Evolutionary conservation across 2,888 invertebrate species (phyloP).

Genomic region (Taenaris catops): DNA sequence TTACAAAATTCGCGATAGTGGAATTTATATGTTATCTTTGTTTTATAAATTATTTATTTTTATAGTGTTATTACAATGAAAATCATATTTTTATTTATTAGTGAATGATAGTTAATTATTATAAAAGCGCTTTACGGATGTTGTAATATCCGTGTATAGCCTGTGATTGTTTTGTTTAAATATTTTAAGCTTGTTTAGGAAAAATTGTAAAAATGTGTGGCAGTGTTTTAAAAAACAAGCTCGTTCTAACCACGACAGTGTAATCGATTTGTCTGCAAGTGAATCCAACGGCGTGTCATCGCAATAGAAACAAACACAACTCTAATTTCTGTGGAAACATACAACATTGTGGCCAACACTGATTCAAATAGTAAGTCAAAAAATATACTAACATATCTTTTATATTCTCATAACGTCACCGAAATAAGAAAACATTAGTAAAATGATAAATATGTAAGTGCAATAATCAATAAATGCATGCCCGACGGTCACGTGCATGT

Average conservation of each 20-base stretch:
- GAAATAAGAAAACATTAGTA: no score
- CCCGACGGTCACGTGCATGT: constrained; percentile 4
- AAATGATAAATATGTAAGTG: neutral
- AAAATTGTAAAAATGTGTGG: constrained; percentile 56
- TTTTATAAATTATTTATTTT: constrained; percentile 73
- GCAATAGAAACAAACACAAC: constrained; percentile 51
- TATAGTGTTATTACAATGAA: constrained; percentile 69
- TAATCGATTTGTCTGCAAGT: constrained; percentile 56
- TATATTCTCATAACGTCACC: no score
- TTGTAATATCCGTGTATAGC: constrained; percentile 63
- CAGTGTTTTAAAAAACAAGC: constrained; percentile 52
- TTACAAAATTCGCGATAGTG: constrained; percentile 73
- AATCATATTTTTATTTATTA: constrained; percentile 73
- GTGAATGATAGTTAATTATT: constrained; percentile 74
- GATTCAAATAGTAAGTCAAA: constrained; percentile 73
- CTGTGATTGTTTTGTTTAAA: constrained; percentile 72
- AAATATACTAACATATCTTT: no score
- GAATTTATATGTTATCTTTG: constrained; percentile 70
- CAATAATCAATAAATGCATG: constrained; percentile 9
- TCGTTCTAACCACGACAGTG: constrained; percentile 43
- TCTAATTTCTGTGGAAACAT: constrained; percentile 64
- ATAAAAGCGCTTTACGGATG: constrained; percentile 56
- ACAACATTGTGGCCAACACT: constrained; percentile 71
- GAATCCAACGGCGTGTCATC: constrained; percentile 56
- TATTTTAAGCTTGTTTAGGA: constrained; percentile 51